phyloP scores from a whole-genome alignment of 2,113 vertebrate genomes.

The Pelusios castaneus region DNA sequence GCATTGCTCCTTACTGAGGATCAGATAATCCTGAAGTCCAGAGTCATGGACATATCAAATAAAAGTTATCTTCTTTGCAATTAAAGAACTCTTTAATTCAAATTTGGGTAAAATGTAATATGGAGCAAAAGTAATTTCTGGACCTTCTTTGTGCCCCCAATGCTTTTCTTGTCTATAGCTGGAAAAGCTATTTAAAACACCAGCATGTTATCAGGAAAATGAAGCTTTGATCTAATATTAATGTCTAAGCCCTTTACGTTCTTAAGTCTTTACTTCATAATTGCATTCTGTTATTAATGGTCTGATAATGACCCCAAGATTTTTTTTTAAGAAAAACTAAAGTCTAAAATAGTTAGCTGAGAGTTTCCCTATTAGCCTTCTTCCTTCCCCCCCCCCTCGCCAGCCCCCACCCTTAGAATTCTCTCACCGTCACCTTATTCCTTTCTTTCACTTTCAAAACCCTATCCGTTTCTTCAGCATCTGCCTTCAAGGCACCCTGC shows the following conservation, averaged over 20 bases:
- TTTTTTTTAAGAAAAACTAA: not conserved
- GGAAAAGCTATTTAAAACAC: not conserved
- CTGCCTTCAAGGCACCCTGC: not conserved
- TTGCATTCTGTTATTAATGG: not conserved
- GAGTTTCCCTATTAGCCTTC: not conserved
- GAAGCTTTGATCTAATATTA: not conserved
- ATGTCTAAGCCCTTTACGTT: not conserved
- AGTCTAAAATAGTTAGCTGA: not conserved
- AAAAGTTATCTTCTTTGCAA: not conserved
- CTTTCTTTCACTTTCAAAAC: fast-evolving
- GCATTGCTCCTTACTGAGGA: fast-evolving
- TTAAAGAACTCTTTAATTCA: not conserved
- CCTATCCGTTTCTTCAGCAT: not conserved
- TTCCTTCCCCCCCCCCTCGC: too few species aligned
- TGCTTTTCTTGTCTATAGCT: not conserved
- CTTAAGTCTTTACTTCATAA: not conserved
- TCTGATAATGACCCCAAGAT: not conserved
- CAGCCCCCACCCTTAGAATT: not conserved
- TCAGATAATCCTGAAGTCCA: not conserved
- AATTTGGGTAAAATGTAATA: not conserved
- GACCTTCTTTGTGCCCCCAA: not conserved
- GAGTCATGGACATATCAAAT: fast-evolving
- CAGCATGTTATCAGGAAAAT: not conserved
- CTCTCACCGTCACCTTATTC: not conserved
- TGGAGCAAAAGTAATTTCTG: not conserved